phyloP scores from a whole-genome alignment of 2,797 vertebrate species.

The Poeciliopsis infans region DNA sequence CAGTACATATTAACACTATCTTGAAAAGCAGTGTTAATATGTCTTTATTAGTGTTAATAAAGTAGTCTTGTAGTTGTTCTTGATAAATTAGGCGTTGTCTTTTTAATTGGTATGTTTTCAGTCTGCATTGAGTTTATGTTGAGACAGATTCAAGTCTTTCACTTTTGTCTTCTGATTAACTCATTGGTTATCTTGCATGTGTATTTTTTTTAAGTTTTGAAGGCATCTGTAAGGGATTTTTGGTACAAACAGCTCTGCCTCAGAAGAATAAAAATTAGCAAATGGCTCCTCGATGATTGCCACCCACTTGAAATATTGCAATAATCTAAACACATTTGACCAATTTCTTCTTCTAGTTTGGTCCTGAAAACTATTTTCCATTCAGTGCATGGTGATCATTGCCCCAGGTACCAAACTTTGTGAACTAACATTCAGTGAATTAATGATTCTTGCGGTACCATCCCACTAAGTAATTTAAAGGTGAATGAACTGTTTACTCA shows the following conservation, averaged over 20 bases:
- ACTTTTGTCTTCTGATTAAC: not conserved
- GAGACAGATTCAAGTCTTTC: not conserved
- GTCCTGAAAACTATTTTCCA: no score
- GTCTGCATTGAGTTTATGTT: not conserved
- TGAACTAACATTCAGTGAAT: not conserved
- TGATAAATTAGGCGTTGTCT: not conserved
- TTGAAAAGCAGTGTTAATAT: not conserved
- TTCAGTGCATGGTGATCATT: not conserved
- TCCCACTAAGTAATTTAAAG: not conserved
- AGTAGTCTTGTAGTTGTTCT: not conserved
- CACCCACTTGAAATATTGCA: not conserved
- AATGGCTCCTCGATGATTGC: not conserved
- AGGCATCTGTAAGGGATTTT: not conserved
- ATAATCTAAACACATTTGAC: not conserved
- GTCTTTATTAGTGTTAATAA: no score
- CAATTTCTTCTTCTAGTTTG: not conserved
- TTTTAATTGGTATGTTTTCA: not conserved
- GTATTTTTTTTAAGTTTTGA: conserved; percentile 1
- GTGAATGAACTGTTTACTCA: not conserved
- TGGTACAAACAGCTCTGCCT: not conserved
- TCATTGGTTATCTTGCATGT: not conserved
- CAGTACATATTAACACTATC: not conserved
- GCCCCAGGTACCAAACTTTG: not conserved
- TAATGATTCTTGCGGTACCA: not conserved
- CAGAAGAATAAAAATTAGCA: not conserved